phyloP scores from a whole-genome alignment of 2,888 invertebrate species.

The Pristionchus entomophagus region DNA sequence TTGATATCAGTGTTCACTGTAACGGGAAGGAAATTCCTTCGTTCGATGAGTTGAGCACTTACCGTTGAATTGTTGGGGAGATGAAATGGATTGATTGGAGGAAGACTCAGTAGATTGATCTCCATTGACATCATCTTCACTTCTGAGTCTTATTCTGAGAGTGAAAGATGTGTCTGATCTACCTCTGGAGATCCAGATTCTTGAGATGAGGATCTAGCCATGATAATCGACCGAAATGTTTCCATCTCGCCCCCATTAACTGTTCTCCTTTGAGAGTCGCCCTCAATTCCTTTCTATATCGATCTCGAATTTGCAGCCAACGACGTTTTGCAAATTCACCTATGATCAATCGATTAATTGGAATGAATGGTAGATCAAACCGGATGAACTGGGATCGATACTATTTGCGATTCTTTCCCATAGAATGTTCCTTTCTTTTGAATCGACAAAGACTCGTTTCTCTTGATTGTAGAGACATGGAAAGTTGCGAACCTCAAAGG shows the following conservation, averaged over 20 bases:
- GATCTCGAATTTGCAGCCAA: conserved; percentile 73
- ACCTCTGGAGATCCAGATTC: conserved; percentile 51
- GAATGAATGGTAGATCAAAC: background rate
- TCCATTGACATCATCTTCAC: conserved; percentile 40
- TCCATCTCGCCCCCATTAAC: conserved; percentile 65
- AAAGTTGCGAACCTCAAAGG: conserved; percentile 55
- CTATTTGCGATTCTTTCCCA: conserved; percentile 73
- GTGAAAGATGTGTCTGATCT: background rate
- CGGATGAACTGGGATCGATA: conserved; percentile 57
- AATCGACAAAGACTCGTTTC: conserved; percentile 63
- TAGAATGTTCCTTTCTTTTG: conserved; percentile 67
- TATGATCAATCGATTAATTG: conserved; percentile 49
- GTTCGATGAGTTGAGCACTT: background rate
- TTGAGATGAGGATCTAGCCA: conserved; percentile 74
- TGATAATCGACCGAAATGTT: conserved; percentile 66
- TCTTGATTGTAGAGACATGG: conserved; percentile 74
- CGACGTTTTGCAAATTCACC: conserved; percentile 74
- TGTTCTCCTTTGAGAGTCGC: conserved; percentile 64
- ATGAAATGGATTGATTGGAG: background rate
- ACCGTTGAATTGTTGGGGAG: conserved; percentile 13
- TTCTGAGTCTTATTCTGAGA: background rate
- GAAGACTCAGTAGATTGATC: conserved; percentile 19
- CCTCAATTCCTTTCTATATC: conserved; percentile 73
- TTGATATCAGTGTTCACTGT: conserved; percentile 2
- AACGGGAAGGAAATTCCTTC: background rate